phyloP scores from a whole-genome alignment of 92 coral and sea anemone genomes.

The Zoanthus sansibaricus region DNA sequence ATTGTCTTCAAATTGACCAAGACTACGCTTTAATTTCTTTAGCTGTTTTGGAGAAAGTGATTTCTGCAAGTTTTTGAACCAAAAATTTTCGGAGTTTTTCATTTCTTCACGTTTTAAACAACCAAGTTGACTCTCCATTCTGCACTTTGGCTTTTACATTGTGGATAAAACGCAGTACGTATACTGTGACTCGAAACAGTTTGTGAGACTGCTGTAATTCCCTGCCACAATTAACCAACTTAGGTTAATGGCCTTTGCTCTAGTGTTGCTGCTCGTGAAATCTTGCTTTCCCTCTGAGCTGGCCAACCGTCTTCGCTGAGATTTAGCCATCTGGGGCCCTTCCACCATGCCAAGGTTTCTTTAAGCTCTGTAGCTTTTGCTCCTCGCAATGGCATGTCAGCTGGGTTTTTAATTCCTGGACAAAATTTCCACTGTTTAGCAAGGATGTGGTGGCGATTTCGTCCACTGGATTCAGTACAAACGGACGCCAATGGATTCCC shows the following conservation, averaged over 20 bases:
- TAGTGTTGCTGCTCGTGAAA: not conserved
- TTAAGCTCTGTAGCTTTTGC: slow-evolving; percentile 31
- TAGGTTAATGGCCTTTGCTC: not conserved
- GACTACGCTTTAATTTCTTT: slow-evolving; percentile 37
- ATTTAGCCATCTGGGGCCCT: slow-evolving; percentile 46
- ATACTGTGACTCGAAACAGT: slow-evolving; percentile 58
- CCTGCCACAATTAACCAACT: not conserved
- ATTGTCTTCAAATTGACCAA: slow-evolving; percentile 46
- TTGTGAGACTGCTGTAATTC: slow-evolving; percentile 20
- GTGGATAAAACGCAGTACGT: slow-evolving; percentile 41
- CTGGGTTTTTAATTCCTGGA: slow-evolving; percentile 58
- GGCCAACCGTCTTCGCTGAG: slow-evolving; percentile 16
- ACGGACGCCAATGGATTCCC: slow-evolving; percentile 63
- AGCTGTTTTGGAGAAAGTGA: slow-evolving; percentile 9
- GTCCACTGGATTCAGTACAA: slow-evolving; percentile 59
- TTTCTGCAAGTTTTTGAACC: slow-evolving; percentile 49
- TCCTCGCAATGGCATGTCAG: slow-evolving; percentile 67
- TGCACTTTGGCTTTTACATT: slow-evolving; percentile 18
- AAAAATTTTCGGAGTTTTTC: slow-evolving; percentile 52
- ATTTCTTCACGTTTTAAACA: slow-evolving; percentile 33
- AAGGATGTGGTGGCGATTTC: slow-evolving; percentile 56
- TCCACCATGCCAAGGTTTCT: slow-evolving; percentile 51
- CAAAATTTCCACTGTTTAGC: slow-evolving; percentile 46
- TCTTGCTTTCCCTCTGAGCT: slow-evolving; percentile 21
- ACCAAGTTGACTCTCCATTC: not conserved